phyloP scores from a whole-genome alignment of 2,888 invertebrate genomes.

The Gymnosoma rotundatum region DNA sequence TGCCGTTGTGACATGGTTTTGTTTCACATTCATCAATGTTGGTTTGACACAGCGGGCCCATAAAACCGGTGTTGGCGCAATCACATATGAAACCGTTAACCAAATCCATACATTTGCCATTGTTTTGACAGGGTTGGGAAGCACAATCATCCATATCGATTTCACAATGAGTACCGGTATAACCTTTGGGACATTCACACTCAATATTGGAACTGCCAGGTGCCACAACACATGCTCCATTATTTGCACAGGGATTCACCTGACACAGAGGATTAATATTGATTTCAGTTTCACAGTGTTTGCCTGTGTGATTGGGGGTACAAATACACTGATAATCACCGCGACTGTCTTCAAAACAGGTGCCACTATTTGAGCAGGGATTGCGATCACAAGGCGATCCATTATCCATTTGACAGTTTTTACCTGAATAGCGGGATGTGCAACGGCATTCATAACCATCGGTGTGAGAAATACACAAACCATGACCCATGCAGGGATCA shows the following conservation, averaged over 20 bases:
- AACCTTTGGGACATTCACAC: conserved; percentile 85
- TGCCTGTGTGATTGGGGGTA: conserved; percentile 86
- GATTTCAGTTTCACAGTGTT: conserved; percentile 88
- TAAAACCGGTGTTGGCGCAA: conserved; percentile 89
- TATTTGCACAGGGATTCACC: conserved; percentile 90
- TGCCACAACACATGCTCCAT: conserved; percentile 88
- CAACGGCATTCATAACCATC: conserved; percentile 93
- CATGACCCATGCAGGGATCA: conserved; percentile 92
- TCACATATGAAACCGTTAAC: conserved; percentile 90
- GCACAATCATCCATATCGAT: conserved; percentile 90
- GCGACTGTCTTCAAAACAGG: conserved; percentile 86
- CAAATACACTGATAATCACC: conserved; percentile 90
- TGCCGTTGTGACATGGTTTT: conserved; percentile 88
- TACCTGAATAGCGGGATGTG: conserved; percentile 91
- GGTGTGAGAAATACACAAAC: conserved; percentile 88
- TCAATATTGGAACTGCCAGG: conserved; percentile 84
- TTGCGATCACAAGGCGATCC: conserved; percentile 88
- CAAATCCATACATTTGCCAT: conserved; percentile 88
- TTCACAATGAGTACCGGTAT: conserved; percentile 83
- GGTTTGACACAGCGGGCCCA: conserved; percentile 87
- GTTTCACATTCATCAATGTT: conserved; percentile 91
- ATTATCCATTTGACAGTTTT: conserved; percentile 92
- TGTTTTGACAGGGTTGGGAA: conserved; percentile 87
- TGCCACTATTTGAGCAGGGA: conserved; percentile 89
- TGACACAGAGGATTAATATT: conserved; percentile 88